Evolutionary conservation across 2,888 invertebrate species (phyloP).

Genomic region (Cryptosula pallasiana): DNA sequence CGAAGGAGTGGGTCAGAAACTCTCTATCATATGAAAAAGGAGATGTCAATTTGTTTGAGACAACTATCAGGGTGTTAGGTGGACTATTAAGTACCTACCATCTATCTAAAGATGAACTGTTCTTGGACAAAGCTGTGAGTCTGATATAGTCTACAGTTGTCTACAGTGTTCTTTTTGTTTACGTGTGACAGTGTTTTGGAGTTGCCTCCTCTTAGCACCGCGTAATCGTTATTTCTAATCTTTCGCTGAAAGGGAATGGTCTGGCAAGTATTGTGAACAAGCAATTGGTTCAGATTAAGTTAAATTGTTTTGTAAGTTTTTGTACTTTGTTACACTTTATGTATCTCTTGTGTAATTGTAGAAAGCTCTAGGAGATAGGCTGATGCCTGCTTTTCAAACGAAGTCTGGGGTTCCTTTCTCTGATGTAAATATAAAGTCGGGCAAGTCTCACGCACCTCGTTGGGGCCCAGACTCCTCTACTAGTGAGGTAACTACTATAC

Average conservation of each 20-base stretch:
- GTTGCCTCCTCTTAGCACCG: too few species aligned
- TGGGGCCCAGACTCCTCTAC: slow-evolving; percentile 97
- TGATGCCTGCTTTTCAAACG: slow-evolving; percentile 81
- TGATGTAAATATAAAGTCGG: slow-evolving; percentile 85
- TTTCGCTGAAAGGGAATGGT: too few species aligned
- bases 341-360: too few species aligned
- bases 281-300: too few species aligned
- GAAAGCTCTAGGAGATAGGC: slow-evolving; percentile 73
- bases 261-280: too few species aligned
- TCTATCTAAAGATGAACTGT: slow-evolving; percentile 78
- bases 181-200: too few species aligned
- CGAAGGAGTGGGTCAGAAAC: slow-evolving; percentile 78
- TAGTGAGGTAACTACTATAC: slow-evolving; percentile 92
- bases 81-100: slow-evolving; percentile 86
- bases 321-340: too few species aligned
- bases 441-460: slow-evolving; percentile 81
- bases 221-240: too few species aligned
- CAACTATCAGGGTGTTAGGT: slow-evolving; percentile 87
- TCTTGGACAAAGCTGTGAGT: slow-evolving; percentile 74
- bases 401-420: slow-evolving; percentile 79
- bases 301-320: too few species aligned
- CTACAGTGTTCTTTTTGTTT: too few species aligned
- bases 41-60: slow-evolving; percentile 94
- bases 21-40: slow-evolving; percentile 75
- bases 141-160: too few species aligned